Conservation (phyloP, 2,113 vertebrate genomes). For the Apaloderma vittatum region DNA sequence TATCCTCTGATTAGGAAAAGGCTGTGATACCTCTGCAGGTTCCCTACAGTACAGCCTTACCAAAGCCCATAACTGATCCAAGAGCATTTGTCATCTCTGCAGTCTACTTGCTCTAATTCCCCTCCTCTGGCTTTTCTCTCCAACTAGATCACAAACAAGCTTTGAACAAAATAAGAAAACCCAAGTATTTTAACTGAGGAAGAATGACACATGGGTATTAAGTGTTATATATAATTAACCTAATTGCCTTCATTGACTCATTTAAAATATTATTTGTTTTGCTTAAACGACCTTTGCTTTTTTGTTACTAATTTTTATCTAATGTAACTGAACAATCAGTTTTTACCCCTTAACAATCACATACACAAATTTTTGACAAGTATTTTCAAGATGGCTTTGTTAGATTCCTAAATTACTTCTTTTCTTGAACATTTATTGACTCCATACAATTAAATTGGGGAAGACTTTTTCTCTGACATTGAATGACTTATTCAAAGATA, state of each 20-base stretch:
- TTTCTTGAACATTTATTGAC: background rate
- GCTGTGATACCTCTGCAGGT: background rate
- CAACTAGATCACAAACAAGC: slow-evolving; percentile 13
- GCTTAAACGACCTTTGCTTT: background rate
- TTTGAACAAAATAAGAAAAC: slow-evolving; percentile 15
- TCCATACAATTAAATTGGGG: background rate
- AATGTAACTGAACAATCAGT: background rate
- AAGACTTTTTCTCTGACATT: background rate
- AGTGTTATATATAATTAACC: background rate
- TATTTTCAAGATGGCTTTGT: background rate
- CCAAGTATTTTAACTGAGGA: background rate
- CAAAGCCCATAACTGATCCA: background rate
- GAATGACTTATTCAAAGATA: background rate
- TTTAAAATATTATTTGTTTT: background rate
- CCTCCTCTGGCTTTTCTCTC: background rate
- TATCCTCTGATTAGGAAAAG: slow-evolving; percentile 5
- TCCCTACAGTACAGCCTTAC: background rate
- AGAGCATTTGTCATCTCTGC: slow-evolving; percentile 33
- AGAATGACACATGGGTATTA: background rate
- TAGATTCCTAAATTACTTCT: background rate
- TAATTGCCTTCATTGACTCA: background rate
- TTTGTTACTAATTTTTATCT: background rate
- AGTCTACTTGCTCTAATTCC: slow-evolving; percentile 28
- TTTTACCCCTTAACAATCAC: background rate
- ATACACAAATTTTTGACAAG: background rate